Evolutionary conservation across 2,797 vertebrate genomes (phyloP).

Genomic region (Coregonus suidteri): DNA sequence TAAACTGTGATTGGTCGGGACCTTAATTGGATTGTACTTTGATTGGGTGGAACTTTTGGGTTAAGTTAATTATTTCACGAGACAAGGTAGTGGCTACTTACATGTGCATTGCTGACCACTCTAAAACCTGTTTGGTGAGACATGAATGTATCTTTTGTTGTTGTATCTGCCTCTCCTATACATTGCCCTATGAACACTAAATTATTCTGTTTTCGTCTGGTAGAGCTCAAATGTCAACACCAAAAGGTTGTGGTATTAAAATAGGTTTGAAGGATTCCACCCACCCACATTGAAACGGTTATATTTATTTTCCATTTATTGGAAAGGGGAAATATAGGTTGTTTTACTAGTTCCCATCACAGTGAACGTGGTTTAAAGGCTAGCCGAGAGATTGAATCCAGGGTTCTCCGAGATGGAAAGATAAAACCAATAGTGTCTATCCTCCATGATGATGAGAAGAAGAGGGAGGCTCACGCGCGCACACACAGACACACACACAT

Average conservation of each 20-base stretch:
- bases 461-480: neutral
- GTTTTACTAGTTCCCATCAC: conserved; percentile 50
- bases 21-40: conserved; percentile 52
- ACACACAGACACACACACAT: neutral
- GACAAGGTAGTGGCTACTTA: neutral
- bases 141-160: neutral
- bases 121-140: neutral
- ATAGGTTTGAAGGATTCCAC: neutral
- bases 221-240: neutral
- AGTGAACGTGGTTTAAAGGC: conserved; percentile 36
- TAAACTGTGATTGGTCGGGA: conserved; percentile 35
- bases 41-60: conserved; percentile 53
- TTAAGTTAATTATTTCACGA: conserved; percentile 6
- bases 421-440: conserved; percentile 16
- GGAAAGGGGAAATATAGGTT: conserved; percentile 34
- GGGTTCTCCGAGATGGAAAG: conserved; percentile 31
- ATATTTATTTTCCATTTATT: conserved; percentile 30
- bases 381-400: conserved; percentile 50
- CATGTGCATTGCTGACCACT: neutral
- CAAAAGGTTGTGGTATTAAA: neutral
- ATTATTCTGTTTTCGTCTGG: neutral
- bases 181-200: neutral
- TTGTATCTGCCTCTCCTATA: neutral
- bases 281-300: conserved; percentile 2
- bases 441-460: neutral